Base-by-base conservation (phyloP, 2,797 vertebrate genomes). In the Hoplostethus atlanticus region DNA sequence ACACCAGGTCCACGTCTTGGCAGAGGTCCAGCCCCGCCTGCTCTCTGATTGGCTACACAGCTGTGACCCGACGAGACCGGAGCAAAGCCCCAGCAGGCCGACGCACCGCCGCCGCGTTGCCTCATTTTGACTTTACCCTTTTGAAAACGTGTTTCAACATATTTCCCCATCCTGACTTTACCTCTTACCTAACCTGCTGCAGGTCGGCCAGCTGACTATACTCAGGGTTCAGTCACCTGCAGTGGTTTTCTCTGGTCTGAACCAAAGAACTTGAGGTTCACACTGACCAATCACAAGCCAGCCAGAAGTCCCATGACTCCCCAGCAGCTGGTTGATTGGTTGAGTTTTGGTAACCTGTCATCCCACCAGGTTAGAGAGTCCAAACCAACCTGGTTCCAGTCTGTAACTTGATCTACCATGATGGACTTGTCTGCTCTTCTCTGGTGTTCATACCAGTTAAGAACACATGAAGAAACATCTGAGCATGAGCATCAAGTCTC, bases 1-100 rank as follows among this genome's bases (percentile, higher is more conserved):
- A 87, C 87, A 8, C 62, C 1, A 4, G 57, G 76, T 28, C 77
- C 73, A 67, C 73, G 81, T 81, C 11, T 64, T 91, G 93, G 90
- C 87, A 8, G 44, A 0, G 13, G 28, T 77, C 92, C 90, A 89
- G 64, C 87, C 87, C 80, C 90, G 71, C 93, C 93, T 84, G 77
- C 79, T 73, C 54, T 75, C 25, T 68, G 80, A 92, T 93, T 92
- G 92, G 90, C 78, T 70, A 16, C 42, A 17, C 76, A 56, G 68
- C 34, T 9, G 76, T 21, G 16, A 21, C 16, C n/a, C 42, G 42
- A 1, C 42, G 42, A 3, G 42, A 44, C 56, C 52, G 16, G 64
- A 59, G 44, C 10, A 0, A 56, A 64, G 47, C 59, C 69, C 67
- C n/a, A 6, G 2, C 28, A 52, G 65, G 0, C 42, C 25, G 15